phyloP scores from a whole-genome alignment of 2,113 vertebrate genomes.

The Numenius arquata region DNA sequence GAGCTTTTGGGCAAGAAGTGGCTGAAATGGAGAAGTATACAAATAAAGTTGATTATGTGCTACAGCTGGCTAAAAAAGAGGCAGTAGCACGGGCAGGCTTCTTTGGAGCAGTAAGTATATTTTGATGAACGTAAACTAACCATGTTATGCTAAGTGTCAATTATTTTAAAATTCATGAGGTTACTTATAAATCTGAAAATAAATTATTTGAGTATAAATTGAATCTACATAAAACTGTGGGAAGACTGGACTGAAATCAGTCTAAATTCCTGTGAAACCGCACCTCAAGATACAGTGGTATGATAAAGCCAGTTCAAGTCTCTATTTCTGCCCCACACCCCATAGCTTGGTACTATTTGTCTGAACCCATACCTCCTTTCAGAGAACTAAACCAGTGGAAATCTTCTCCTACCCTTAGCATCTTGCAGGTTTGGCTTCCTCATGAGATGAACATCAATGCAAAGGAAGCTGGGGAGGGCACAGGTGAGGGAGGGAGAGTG shows the following conservation, averaged over 20 bases:
- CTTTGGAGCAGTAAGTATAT: constrained; percentile 87
- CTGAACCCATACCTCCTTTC: background rate
- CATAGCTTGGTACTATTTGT: background rate
- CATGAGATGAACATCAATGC: background rate
- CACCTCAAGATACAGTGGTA: background rate
- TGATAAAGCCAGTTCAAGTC: background rate
- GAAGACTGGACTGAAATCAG: background rate
- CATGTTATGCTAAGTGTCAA: background rate
- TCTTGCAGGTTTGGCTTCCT: background rate
- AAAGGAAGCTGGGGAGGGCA: rapidly evolving
- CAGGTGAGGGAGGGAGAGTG: background rate
- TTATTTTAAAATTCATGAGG: background rate
- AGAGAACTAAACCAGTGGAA: background rate
- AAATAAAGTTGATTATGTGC: constrained; percentile 78
- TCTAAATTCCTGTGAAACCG: constrained; percentile 1
- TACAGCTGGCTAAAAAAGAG: constrained; percentile 86
- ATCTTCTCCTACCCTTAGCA: background rate
- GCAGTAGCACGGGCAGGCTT: constrained; percentile 86
- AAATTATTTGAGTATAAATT: background rate
- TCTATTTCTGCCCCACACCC: background rate
- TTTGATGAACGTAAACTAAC: background rate
- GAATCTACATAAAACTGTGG: background rate
- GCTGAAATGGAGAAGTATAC: constrained; percentile 83
- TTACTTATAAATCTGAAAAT: background rate
- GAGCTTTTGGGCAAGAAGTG: constrained; percentile 93